phyloP scores from a whole-genome alignment of 2,797 vertebrate species.

The Amblyraja radiata region DNA sequence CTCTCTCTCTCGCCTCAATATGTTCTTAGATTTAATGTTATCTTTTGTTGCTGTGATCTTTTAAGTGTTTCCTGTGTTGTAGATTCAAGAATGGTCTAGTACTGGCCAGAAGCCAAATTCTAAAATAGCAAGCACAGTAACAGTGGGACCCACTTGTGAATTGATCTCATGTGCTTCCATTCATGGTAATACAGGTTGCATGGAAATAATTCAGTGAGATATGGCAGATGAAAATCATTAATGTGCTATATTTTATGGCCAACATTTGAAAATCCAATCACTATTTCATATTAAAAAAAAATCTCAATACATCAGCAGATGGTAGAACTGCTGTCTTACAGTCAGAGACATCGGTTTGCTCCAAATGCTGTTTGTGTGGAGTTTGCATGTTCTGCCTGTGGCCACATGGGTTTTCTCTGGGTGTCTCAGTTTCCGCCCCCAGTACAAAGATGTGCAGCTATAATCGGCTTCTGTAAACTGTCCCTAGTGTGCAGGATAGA shows the following conservation, averaged over 20 bases:
- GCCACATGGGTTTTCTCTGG: too few relatives aligned
- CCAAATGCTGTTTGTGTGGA: too few relatives aligned
- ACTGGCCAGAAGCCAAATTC: neutral
- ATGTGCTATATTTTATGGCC: neutral
- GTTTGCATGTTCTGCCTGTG: too few relatives aligned
- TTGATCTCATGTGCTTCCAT: neutral
- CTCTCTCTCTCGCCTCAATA: neutral
- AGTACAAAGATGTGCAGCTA: too few relatives aligned
- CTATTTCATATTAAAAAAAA: neutral
- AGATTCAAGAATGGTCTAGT: neutral
- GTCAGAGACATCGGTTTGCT: too few relatives aligned
- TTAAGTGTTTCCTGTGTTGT: neutral
- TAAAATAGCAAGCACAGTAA: neutral
- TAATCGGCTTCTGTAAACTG: too few relatives aligned
- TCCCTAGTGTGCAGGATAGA: too few relatives aligned
- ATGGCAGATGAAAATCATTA: neutral
- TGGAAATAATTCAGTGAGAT: neutral
- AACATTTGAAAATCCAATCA: neutral
- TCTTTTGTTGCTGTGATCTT: neutral
- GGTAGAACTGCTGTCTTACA: too few relatives aligned
- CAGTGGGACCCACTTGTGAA: neutral
- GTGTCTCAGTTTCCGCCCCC: too few relatives aligned
- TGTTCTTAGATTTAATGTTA: neutral
- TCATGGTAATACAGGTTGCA: neutral
- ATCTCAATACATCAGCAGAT: neutral